Conservation (phyloP, 23 tunicate species). For the Corella eumyota region DNA sequence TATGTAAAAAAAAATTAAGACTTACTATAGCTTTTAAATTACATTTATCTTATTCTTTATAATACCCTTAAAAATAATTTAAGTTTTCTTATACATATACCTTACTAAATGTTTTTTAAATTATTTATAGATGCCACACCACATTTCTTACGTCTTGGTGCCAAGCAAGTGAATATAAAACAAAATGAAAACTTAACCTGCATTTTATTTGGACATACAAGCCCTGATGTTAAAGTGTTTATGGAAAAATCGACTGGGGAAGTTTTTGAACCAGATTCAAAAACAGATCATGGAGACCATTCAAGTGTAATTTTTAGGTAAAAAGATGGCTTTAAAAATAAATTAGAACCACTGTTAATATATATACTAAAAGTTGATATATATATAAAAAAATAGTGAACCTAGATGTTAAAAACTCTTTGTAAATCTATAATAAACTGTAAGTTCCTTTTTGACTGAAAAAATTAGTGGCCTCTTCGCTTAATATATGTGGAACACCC, state of each 20-base stretch:
- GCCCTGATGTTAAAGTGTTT: slow-evolving; percentile 14
- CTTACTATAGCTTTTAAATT: background rate
- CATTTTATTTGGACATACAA: slow-evolving; percentile 55
- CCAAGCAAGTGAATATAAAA: slow-evolving; percentile 48
- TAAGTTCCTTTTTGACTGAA: too few relatives aligned
- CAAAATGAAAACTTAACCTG: slow-evolving; percentile 57
- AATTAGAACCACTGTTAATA: too few relatives aligned
- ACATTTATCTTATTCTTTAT: background rate
- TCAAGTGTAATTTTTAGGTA: slow-evolving; percentile 39
- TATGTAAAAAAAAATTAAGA: slow-evolving; percentile 16
- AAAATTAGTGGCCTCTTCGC: too few relatives aligned
- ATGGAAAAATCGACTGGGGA: slow-evolving; percentile 72
- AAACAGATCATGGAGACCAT: slow-evolving; percentile 35
- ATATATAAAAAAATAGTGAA: too few relatives aligned
- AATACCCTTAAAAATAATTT: too few relatives aligned
- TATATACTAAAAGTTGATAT: too few relatives aligned
- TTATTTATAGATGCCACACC: slow-evolving; percentile 59
- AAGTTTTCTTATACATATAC: background rate
- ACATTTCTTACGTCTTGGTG: slow-evolving; percentile 65
- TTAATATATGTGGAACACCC: too few relatives aligned
- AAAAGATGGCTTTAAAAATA: background rate
- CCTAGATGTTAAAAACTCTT: too few relatives aligned
- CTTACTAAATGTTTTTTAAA: background rate
- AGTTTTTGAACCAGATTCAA: slow-evolving; percentile 12
- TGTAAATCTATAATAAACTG: too few relatives aligned